Evolutionary conservation across 2,113 vertebrate species (phyloP).

Genomic region (Vulpes lagopus): DNA sequence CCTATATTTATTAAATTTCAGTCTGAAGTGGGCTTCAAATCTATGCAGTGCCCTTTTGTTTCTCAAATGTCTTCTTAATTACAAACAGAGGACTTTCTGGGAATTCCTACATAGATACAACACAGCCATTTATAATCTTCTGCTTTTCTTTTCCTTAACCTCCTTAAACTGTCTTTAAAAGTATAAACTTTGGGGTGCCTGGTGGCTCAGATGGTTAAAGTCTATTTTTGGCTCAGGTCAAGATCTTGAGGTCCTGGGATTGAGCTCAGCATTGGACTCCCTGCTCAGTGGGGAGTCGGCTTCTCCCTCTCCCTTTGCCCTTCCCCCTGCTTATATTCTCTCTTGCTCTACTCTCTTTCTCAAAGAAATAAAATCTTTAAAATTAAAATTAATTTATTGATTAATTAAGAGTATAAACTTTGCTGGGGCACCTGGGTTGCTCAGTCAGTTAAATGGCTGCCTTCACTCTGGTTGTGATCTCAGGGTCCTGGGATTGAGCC

Average conservation of each 20-base stretch:
- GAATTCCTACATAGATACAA: not conserved
- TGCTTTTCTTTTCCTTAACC: not conserved
- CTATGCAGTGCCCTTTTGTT: not conserved
- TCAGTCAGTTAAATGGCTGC: not conserved
- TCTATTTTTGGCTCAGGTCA: no score
- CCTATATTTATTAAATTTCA: slow-evolving; percentile 1
- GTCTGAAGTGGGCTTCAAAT: slow-evolving; percentile 28
- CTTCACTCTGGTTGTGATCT: not conserved
- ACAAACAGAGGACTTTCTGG: not conserved
- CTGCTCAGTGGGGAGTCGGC: no score
- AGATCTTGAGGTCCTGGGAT: no score
- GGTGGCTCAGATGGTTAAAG: no score
- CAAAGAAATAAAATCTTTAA: no score
- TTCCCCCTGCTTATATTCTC: no score
- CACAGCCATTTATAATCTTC: not conserved
- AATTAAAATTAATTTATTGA: no score
- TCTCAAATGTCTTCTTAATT: slow-evolving; percentile 25
- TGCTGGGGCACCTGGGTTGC: not conserved
- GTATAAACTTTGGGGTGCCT: not conserved
- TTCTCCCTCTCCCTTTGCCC: no score
- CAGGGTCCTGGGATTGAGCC: not conserved
- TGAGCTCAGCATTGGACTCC: no score
- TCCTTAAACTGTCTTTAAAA: slow-evolving; percentile 10
- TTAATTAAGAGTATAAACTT: not conserved
- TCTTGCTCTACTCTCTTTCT: no score